phyloP scores from a whole-genome alignment of 2,113 vertebrate species.

The Nothocercus nigrocapillus region DNA sequence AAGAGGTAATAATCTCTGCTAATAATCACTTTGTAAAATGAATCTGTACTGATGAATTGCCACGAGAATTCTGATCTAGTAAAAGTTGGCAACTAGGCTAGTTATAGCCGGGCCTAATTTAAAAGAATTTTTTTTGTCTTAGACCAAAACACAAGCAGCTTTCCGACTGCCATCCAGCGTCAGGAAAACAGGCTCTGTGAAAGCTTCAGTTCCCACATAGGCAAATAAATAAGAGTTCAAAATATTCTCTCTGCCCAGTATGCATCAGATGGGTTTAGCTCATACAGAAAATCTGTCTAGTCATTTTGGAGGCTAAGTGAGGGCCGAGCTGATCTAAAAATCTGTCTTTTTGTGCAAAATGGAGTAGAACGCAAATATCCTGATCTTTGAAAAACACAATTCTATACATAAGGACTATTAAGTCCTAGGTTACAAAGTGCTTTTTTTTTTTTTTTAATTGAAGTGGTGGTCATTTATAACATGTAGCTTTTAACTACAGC shows the following conservation, averaged over 20 bases:
- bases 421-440: background rate
- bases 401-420: background rate
- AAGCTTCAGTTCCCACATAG: background rate
- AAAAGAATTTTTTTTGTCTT: background rate
- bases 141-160: background rate
- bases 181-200: background rate
- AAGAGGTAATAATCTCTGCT: background rate
- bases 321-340: background rate
- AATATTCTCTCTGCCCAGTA: background rate
- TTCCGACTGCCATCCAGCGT: background rate
- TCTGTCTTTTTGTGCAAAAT: background rate
- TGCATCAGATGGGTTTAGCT: background rate
- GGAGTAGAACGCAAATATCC: background rate
- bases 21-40: background rate
- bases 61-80: background rate
- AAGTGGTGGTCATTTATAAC: background rate
- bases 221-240: background rate
- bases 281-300: background rate
- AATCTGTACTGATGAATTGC: background rate
- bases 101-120: background rate
- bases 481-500: background rate
- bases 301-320: background rate
- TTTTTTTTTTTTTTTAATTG: background rate
- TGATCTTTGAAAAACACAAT: background rate
- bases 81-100: background rate